phyloP scores from a whole-genome alignment of 2,113 vertebrate genomes.

The Struthio camelus region DNA sequence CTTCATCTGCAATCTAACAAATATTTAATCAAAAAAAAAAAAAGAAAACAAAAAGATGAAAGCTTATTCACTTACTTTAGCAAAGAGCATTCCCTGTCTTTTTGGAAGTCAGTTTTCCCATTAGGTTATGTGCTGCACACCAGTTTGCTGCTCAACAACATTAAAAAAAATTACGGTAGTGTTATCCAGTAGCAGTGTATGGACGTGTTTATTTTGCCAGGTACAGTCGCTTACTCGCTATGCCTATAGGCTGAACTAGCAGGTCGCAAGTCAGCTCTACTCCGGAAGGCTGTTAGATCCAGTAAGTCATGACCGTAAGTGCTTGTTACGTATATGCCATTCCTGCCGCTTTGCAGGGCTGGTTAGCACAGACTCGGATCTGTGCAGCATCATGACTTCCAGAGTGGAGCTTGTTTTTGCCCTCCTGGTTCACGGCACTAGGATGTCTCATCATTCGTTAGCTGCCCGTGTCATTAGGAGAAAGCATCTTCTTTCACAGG shows the following conservation, averaged over 20 bases:
- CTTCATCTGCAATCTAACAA: background rate
- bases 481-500: background rate
- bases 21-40: background rate
- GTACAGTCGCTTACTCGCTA: background rate
- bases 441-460: background rate
- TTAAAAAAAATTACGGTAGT: background rate
- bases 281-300: background rate
- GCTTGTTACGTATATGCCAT: background rate
- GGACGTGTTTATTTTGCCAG: conserved; percentile 7
- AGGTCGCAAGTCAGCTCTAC: background rate
- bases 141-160: conserved; percentile 10
- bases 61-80: conserved; percentile 24
- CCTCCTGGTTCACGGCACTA: background rate
- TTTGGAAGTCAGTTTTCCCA: background rate
- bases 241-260: background rate
- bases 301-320: background rate
- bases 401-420: background rate
- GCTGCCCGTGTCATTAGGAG: background rate
- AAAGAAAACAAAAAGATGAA: background rate
- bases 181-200: background rate
- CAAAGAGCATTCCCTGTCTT: background rate
- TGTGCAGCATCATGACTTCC: background rate
- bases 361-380: background rate
- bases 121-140: background rate
- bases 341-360: background rate